A percentile compares a stretch with the other conserved stretches of the same genome.
Evolutionary conservation across 1,140 invertebrate species (phyloP).

Genomic region (Ceratina australensis): DNA sequence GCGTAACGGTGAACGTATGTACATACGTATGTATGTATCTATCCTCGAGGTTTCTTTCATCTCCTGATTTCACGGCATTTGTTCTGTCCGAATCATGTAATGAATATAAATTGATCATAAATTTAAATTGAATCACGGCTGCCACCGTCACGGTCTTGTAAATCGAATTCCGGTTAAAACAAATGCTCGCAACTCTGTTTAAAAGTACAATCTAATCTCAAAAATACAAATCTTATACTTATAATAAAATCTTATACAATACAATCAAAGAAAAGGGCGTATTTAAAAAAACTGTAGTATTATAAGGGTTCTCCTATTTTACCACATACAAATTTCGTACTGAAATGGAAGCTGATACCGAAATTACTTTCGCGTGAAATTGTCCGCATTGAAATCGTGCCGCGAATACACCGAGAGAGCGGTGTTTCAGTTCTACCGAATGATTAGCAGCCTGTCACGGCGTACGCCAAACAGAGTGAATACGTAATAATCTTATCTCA

Average conservation of each 20-base stretch:
- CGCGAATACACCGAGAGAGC: background rate
- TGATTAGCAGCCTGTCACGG: background rate
- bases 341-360: no score
- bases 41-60: background rate
- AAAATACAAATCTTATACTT: no score
- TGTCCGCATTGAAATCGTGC: background rate
- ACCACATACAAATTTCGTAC: no score
- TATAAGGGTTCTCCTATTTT: no score
- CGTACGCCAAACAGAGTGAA: background rate
- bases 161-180: background rate
- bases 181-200: background rate
- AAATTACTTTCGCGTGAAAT: no score
- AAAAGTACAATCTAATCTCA: no score
- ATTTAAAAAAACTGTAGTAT: no score
- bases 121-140: constrained; percentile 31
- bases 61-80: background rate
- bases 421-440: background rate
- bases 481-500: background rate
- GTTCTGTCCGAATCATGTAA: constrained; percentile 23
- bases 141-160: background rate
- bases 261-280: no score
- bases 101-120: constrained; percentile 48
- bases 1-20: background rate
- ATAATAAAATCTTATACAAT: no score
- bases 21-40: background rate